Base-by-base conservation (phyloP, 1,140 invertebrate species). In the Protaetia brevitarsis region DNA sequence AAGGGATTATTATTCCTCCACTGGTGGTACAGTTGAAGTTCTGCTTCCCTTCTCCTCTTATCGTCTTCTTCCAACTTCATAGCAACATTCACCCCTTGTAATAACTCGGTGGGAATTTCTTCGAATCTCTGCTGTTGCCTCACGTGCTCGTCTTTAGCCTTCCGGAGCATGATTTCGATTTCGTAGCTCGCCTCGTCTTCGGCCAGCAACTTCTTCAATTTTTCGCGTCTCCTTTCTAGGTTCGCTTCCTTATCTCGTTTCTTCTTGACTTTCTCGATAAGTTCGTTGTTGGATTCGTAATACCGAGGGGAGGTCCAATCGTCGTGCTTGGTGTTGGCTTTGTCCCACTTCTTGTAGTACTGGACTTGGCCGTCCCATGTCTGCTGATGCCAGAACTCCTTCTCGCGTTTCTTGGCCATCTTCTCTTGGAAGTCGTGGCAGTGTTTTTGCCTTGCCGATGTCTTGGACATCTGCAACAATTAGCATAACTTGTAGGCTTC, bases 21-120 rank as follows among this genome's bases (percentile, higher is more conserved):
- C 3, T 84, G 82, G 58, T 85, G 82, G 65, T 86, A 83, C 1
- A 85, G 73, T 37, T 80, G 79, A 13, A 83, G 64, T 65, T 86
- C 84, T 0, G 83, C 83, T 64, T 85, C 83, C 41, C 83, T 79
- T 45, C 77, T 74, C n/a, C 81, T 68, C 7, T 80, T 71, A 57
- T 83, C 81, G 56, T 84, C 80, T 68, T 84, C 82, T 30, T 82
- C 80, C 3, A 78, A 75, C 68, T 81, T 81, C 21, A 85, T 79
- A 16, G 80, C 82, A 62, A 65, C 16, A 75, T 84, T 84, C 19
- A 85, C 79, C 2, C 83, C 80, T 72, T 81, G 77, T 0, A 86
- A 69, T 0, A 80, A 77, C 60, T 82, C 80, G 7, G 79, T 81
- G 3, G 83, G 78, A 0, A 83, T 77, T 30, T 82, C 78, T 5